Conservation (phyloP, 2,113 vertebrate genomes). For the Sphaerodactylus townsendi region DNA sequence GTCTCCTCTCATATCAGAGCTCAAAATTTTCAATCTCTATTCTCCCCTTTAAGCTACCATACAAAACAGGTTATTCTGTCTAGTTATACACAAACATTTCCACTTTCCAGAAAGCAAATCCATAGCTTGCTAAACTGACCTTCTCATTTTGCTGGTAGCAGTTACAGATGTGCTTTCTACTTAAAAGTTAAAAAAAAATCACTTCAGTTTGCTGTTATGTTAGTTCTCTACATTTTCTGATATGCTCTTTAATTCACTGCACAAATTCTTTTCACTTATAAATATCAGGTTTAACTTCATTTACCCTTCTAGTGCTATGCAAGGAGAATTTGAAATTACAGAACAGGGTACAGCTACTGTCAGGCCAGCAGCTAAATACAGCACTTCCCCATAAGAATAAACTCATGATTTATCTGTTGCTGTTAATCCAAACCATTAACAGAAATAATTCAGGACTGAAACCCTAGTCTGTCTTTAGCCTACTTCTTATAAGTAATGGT, state of each 20-base stretch:
- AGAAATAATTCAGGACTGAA: background rate
- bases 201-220: background rate
- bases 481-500: too few relatives aligned
- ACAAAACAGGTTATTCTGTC: background rate
- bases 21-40: background rate
- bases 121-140: background rate
- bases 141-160: conserved; percentile 25
- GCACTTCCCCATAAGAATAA: background rate
- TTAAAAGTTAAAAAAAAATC: background rate
- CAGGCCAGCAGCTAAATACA: background rate
- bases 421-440: background rate
- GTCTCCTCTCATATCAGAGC: conserved; percentile 1
- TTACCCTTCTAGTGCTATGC: background rate
- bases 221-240: background rate
- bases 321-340: background rate
- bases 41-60: background rate
- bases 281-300: background rate
- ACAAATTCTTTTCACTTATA: background rate
- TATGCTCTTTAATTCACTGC: background rate
- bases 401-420: background rate
- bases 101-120: conserved; percentile 26
- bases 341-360: background rate
- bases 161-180: conserved; percentile 9
- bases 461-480: background rate
- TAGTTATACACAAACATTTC: conserved; percentile 12